Evolutionary conservation across 2,113 vertebrate species (phyloP), one percentile per base, ranked within the genome.

Genomic region (Barnardius zonarius): DNA sequence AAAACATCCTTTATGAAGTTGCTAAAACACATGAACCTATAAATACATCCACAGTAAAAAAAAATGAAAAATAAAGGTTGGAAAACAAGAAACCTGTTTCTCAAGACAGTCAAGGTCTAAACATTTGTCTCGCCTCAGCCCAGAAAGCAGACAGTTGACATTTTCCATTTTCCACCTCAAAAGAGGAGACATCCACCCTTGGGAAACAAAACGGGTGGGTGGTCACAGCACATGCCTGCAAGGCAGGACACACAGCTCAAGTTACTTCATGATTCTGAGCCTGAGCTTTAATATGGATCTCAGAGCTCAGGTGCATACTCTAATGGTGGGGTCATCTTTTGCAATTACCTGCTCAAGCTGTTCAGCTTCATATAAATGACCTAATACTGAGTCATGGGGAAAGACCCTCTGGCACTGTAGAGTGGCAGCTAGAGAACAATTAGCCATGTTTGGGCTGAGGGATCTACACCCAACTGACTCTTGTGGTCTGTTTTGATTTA

Each of bases 81-180:
- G 55, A 94, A 97, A 96, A 92, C n/a, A 92, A 85, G 81, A 92
- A 89, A 88, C 87, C 13, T 43, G 57, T 79, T 75, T 86, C 83
- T 78, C 69, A 64, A 87, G 81, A 82, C 31, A 66, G 33, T 27
- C 48, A 76, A 85, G 19, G 20, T 27, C 85, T 87, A 89, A 87
- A 84, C 18, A 70, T 59, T 83, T 57, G 5, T 68, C 57, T 70
- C 33, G 46, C 55, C 86, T 82, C 30, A 63, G 67, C 57, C 82
- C 63, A 73, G 66, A 95, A 94, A 66, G 78, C 78, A 92, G 84
- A 86, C 64, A 79, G 57, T n/a, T 89, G 66, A 77, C 78, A 63
- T 90, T 95, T 23, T 94, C 66, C 19, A 88, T 90, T 92, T 95
- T 95, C 93, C 94, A 80, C 15, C 17, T 7, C 0, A 17, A 79